Percentiles rank a stretch among this genome's conserved stretches.
These are phyloP conservation scores for Sturnira hondurensis DNA, from an alignment of 2,113 vertebrate genomes.

Conservation along the genomic window DNA sequence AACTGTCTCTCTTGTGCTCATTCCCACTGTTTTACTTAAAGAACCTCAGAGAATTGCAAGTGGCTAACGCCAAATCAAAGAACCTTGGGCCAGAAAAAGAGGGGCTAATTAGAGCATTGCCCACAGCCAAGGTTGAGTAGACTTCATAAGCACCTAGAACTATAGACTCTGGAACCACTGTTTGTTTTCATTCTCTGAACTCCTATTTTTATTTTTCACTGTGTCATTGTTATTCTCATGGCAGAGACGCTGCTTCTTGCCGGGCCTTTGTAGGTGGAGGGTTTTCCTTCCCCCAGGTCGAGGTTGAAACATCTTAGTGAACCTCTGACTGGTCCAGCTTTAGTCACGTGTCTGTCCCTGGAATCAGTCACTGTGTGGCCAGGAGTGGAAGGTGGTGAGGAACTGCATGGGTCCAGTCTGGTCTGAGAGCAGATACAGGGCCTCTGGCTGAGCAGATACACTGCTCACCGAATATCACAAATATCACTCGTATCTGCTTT, in stretches of 20 bases:
- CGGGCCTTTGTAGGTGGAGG: background rate
- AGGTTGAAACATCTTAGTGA: background rate
- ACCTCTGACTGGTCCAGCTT: background rate
- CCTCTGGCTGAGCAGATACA: background rate
- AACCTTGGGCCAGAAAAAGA: background rate
- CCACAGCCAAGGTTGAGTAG: background rate
- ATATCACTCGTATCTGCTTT: background rate
- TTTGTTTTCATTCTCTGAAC: background rate
- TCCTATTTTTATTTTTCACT: no score
- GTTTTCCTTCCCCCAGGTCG: background rate
- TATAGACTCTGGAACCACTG: background rate
- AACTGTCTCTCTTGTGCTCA: background rate
- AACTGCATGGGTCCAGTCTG: background rate
- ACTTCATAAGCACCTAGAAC: background rate
- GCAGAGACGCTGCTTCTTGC: background rate
- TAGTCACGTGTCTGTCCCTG: background rate
- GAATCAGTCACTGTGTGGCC: background rate
- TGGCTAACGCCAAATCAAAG: background rate
- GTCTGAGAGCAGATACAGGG: background rate
- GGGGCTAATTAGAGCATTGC: no score
- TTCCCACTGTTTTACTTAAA: background rate
- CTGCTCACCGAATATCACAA: accelerated
- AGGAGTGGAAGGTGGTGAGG: background rate
- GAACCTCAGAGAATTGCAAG: background rate
- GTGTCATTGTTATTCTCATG: background rate